Evolutionary conservation across 30 jellyfish, hydroid and myxozoan genomes (phyloP).

Genomic region (Cassiopea andromeda): DNA sequence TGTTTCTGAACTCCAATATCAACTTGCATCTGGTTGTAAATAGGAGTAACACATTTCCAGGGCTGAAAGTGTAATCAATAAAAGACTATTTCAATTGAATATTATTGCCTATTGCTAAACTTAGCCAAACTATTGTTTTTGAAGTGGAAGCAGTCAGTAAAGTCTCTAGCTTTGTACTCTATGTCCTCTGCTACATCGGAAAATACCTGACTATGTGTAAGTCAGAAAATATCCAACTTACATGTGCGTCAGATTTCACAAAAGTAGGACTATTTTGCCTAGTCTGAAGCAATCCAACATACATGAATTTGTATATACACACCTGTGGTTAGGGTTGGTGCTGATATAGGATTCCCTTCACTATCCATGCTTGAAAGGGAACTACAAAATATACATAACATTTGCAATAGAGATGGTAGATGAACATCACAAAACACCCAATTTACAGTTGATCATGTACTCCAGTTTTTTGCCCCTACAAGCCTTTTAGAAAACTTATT

Average conservation of each 20-base stretch:
- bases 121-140: too few relatives aligned
- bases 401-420: neutral
- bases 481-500: too few relatives aligned
- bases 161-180: neutral
- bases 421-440: neutral
- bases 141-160: neutral
- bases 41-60: too few relatives aligned
- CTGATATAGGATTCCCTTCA: conserved; percentile 35
- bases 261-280: neutral
- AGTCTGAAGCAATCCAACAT: neutral
- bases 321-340: conserved; percentile 19
- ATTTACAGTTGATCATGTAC: neutral
- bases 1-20: too few relatives aligned
- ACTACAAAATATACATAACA: neutral
- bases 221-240: neutral
- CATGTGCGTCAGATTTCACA: neutral
- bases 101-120: neutral
- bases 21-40: too few relatives aligned
- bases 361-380: conserved; percentile 46
- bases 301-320: neutral
- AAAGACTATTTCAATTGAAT: neutral
- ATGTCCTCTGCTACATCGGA: neutral
- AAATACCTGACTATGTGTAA: neutral
- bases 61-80: too few relatives aligned
- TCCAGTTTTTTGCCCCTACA: too few relatives aligned